Percentiles rank a stretch among this genome's conserved stretches.
phyloP scores from a whole-genome alignment of 2,888 invertebrate genomes.

The Drosophila cognata region DNA sequence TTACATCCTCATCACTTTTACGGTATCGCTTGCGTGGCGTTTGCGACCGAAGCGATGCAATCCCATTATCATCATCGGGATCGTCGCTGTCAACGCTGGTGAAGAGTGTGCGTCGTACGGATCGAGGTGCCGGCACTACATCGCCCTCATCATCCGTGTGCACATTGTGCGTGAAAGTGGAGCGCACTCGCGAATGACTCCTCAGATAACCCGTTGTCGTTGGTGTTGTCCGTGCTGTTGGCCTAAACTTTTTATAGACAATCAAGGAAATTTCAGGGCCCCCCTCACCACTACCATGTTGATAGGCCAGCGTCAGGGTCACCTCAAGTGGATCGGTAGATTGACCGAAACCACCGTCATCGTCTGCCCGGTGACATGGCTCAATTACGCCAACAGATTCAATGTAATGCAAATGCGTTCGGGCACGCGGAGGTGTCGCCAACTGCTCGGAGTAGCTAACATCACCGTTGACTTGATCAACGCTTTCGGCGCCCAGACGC shows the following conservation, averaged over 20 bases:
- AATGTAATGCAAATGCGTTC: not conserved
- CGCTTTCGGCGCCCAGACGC: conserved; percentile 2
- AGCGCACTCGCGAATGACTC: not conserved
- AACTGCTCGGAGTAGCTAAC: not conserved
- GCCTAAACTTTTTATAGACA: conserved; percentile 6
- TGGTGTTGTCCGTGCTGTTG: conserved; percentile 2
- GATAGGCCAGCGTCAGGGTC: conserved; percentile 1
- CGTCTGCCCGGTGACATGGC: conserved; percentile 5
- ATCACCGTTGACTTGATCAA: not conserved
- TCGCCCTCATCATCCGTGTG: conserved; percentile 15
- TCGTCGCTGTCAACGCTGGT: conserved; percentile 6
- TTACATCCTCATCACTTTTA: not conserved
- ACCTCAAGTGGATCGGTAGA: not conserved
- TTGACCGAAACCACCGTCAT: conserved; percentile 4
- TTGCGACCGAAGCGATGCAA: not conserved
- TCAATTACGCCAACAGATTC: conserved; percentile 12
- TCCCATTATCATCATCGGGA: conserved; percentile 1
- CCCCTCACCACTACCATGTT: not conserved
- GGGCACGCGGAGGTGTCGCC: conserved; percentile 3
- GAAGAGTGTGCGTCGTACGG: conserved; percentile 12
- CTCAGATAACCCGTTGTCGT: not conserved
- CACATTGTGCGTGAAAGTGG: not conserved
- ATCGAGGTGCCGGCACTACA: not conserved
- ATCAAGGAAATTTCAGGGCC: conserved; percentile 8
- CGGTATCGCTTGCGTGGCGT: conserved; percentile 9